These are phyloP conservation scores for Buceros bicornis DNA, from an alignment of 2,797 vertebrate species.

Conservation along the genomic window DNA sequence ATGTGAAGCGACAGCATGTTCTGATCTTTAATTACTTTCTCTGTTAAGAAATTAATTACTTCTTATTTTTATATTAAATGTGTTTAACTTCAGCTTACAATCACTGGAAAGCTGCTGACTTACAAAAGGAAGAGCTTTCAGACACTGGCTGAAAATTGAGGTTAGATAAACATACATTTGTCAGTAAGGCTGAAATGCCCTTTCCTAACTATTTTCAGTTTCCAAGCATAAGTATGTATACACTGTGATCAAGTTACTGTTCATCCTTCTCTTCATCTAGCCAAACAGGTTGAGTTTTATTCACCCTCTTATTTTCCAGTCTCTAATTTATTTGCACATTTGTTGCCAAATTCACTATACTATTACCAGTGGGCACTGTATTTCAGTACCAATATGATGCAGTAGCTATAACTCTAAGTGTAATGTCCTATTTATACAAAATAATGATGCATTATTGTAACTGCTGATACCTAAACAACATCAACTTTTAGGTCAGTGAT, in stretches of 20 bases:
- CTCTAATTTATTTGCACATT: background rate
- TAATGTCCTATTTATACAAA: background rate
- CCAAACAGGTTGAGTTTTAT: background rate
- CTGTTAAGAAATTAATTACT: conserved; percentile 5
- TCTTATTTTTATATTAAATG: background rate
- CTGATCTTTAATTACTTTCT: background rate
- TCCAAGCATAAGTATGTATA: background rate
- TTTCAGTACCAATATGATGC: background rate
- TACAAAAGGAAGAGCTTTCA: conserved; percentile 30
- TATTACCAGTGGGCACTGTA: background rate
- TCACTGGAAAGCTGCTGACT: conserved; percentile 6
- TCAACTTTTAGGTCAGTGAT: background rate
- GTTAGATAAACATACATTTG: conserved; percentile 58
- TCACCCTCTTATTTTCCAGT: background rate
- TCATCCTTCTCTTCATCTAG: background rate
- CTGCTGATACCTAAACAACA: background rate
- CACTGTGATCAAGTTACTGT: background rate
- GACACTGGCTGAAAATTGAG: conserved; percentile 27
- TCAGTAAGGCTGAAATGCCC: conserved; percentile 29
- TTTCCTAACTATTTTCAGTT: conserved; percentile 40
- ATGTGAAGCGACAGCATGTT: background rate
- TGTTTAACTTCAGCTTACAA: conserved; percentile 44
- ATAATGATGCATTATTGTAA: background rate
- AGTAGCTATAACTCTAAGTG: background rate
- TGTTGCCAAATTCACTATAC: background rate